Percentiles rank a stretch among this genome's conserved stretches.
Evolutionary conservation across 2,888 invertebrate species (phyloP).

Genomic region (Tanaodytes sp.): DNA sequence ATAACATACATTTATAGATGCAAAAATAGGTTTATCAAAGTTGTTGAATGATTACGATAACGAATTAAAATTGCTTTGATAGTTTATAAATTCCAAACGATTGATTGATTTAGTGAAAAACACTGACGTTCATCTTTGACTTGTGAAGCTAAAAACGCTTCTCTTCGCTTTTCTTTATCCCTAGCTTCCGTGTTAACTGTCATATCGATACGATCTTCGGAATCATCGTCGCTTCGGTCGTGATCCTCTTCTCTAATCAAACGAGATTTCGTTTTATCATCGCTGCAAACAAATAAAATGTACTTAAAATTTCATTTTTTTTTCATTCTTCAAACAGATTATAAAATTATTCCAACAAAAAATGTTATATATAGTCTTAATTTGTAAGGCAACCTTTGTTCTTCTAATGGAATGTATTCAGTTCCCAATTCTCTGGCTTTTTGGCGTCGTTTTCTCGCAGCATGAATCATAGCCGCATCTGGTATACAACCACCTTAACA

Average conservation of each 20-base stretch:
- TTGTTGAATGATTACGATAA: background rate
- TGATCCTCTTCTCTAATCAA: conserved; percentile 88
- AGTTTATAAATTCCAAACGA: too few species aligned
- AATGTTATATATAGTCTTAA: background rate
- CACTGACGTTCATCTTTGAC: conserved; percentile 78
- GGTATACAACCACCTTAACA: conserved; percentile 90
- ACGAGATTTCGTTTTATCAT: conserved; percentile 75
- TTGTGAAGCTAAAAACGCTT: conserved; percentile 82
- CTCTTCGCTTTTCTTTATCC: conserved; percentile 83
- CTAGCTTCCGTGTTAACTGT: conserved; percentile 85
- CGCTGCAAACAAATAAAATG: too few species aligned
- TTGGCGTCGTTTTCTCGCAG: conserved; percentile 94
- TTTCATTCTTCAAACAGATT: too few species aligned
- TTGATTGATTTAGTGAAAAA: conserved; percentile 26
- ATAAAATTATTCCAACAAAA: too few species aligned
- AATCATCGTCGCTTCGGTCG: conserved; percentile 83
- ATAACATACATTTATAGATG: conserved; percentile 73
- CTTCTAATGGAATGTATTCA: conserved; percentile 74
- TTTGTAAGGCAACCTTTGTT: conserved; percentile 57
- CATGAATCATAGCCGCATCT: conserved; percentile 98
- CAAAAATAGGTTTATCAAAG: background rate
- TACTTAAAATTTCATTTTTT: conserved; percentile 1
- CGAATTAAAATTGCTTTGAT: background rate
- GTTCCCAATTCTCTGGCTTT: conserved; percentile 88
- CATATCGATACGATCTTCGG: conserved; percentile 88